phyloP scores from a whole-genome alignment of 30 jellyfish, hydroid and myxozoan species.

The Aurelia aurita complex sp. Pacific region DNA sequence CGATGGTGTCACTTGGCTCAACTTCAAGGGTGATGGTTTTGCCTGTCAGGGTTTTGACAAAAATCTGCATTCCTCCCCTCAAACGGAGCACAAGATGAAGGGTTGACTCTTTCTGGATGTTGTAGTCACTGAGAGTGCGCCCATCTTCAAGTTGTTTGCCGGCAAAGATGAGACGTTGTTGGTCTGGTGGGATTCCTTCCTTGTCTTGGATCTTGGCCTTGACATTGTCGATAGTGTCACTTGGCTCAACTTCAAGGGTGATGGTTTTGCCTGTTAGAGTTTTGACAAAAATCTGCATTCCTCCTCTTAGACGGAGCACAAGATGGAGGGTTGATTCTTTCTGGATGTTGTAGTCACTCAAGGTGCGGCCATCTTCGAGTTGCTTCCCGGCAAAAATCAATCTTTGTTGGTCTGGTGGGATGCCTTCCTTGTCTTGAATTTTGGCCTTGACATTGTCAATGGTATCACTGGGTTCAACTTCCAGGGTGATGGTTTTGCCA shows the following conservation, averaged over 20 bases:
- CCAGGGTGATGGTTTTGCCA: constrained; percentile 95
- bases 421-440: constrained; percentile 97
- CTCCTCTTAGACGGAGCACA: constrained; percentile 92
- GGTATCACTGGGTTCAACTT: constrained; percentile 93
- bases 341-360: constrained; percentile 82
- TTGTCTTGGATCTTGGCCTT: constrained; percentile 96
- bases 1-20: constrained; percentile 96
- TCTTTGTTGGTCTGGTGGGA: constrained; percentile 98
- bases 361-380: constrained; percentile 97
- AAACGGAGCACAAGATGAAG: constrained; percentile 93
- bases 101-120: constrained; percentile 89
- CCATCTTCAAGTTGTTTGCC: constrained; percentile 99
- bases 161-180: constrained; percentile 94
- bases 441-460: constrained; percentile 91
- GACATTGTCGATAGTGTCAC: constrained; percentile 91
- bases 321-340: constrained; percentile 92
- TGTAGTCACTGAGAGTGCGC: constrained; percentile 94
- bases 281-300: constrained; percentile 86
- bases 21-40: constrained; percentile 96
- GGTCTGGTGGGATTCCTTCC: constrained; percentile 99
- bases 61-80: constrained; percentile 96
- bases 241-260: constrained; percentile 97
- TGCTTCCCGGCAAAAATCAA: constrained; percentile 95
- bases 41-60: constrained; percentile 95
- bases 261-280: constrained; percentile 96